Conservation (phyloP, 2,113 vertebrate genomes). For the Aegypius monachus region DNA sequence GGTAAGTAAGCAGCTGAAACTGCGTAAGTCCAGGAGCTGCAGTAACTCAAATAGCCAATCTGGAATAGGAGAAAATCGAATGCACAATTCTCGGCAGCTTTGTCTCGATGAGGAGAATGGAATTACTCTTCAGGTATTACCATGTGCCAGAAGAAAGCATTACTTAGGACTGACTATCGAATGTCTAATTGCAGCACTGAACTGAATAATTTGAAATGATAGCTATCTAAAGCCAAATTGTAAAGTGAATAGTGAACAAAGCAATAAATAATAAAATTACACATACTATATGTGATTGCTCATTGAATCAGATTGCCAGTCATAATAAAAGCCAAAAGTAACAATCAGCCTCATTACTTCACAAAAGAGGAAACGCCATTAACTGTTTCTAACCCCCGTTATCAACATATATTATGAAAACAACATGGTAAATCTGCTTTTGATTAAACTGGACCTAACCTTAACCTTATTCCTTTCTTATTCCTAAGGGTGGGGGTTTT, state of each 20-base stretch:
- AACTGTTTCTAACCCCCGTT: background rate
- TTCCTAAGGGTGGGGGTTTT: background rate
- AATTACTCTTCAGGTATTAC: slow-evolving; percentile 25
- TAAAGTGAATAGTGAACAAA: slow-evolving; percentile 32
- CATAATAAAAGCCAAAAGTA: slow-evolving; percentile 22
- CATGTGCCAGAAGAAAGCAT: background rate
- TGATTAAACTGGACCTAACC: background rate
- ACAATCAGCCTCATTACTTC: slow-evolving; percentile 9
- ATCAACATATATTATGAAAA: background rate
- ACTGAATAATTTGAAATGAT: slow-evolving; percentile 25
- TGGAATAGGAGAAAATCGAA: slow-evolving; percentile 19
- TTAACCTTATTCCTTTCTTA: background rate
- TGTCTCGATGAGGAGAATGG: background rate
- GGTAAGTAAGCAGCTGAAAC: slow-evolving; percentile 17
- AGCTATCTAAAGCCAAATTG: slow-evolving; percentile 21
- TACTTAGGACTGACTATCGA: background rate
- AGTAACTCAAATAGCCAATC: background rate
- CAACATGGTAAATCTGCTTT: background rate
- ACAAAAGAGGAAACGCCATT: background rate
- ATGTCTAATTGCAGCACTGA: slow-evolving; percentile 38
- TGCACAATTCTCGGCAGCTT: background rate
- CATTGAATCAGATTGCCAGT: slow-evolving; percentile 14
- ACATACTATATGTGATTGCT: background rate
- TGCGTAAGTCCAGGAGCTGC: background rate
- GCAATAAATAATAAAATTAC: slow-evolving; percentile 51